Base-by-base conservation (phyloP, 2,888 invertebrate species). In the Campoplex nolae region DNA sequence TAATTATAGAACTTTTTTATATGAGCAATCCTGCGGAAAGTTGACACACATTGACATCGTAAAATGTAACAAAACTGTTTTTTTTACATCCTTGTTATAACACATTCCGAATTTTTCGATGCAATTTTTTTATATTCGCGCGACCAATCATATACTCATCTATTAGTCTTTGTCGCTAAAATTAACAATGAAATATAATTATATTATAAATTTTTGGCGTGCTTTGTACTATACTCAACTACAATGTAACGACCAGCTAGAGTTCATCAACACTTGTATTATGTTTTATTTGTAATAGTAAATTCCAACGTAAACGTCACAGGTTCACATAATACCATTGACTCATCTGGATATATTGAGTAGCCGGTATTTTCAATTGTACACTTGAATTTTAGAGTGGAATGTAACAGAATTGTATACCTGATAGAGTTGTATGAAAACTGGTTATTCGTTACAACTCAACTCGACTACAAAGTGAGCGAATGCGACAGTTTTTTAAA, bases 381-480 rank as follows among this genome's bases (percentile, higher is more conserved):
- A 13, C 35, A 18, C 16, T 23, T 48, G 48, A 8, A 56, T 28
- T 71, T 45, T 62, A 45, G 38, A 18, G 11, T 77, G 73, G 58
- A 77, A 77, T 23, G 35, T 68, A 45, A 32, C 42, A 42, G 9
- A 42, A 42, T 9, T 42, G 35, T 42, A 32, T 76, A 58, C 23
- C 11, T n/a, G 42, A 75, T 45, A 51, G 73, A 38, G 42, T 51
- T 42, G 23, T 74, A 51, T 62, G 78, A 70, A 78, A 85, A 78
- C 78, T 75, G 62, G 78, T 83, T 79, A 83, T 79, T 78, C 62
- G 74, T 83, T 78, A 82, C 75, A 38, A 73, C 18, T 18, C 51
- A 73, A 42, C 51, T 74, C n/a, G 51, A 42, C 4, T 68, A 16
- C 68, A 67, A 58, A 62, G 78, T 82, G 62, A 74, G 82, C 74